Evolutionary conservation across 2,113 vertebrate species (phyloP).

Genomic region (Etheostoma spectabile): DNA sequence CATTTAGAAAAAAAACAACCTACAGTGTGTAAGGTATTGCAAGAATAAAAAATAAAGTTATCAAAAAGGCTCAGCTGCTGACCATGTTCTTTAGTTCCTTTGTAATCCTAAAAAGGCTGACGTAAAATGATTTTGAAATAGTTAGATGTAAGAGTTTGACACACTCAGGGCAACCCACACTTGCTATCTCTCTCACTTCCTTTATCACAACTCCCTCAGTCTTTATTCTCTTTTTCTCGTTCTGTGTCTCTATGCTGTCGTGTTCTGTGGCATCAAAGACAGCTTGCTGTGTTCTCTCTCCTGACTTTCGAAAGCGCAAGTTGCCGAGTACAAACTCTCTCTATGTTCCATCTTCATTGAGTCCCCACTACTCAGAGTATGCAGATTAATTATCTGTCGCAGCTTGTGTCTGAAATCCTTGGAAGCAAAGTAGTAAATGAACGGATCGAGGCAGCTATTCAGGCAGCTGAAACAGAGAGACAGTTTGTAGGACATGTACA

Average conservation of each 20-base stretch:
- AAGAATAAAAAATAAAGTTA: neutral
- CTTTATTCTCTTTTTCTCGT: neutral
- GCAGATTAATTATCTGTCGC: conserved; percentile 76
- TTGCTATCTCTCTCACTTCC: neutral
- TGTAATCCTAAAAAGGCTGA: neutral
- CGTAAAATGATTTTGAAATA: neutral
- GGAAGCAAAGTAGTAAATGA: conserved; percentile 95
- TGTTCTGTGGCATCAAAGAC: neutral
- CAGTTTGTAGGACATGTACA: conserved; percentile 92
- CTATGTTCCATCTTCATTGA: conserved; percentile 70
- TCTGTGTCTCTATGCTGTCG: neutral
- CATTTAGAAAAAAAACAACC: neutral
- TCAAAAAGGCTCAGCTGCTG: neutral
- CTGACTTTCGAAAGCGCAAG: conserved; percentile 64
- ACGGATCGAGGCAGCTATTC: conserved; percentile 94
- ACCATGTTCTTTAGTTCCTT: neutral
- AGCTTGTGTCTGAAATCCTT: conserved; percentile 91
- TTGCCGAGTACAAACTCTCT: conserved; percentile 83
- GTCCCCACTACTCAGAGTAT: conserved; percentile 60
- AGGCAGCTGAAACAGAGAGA: conserved; percentile 91
- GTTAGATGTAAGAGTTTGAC: neutral
- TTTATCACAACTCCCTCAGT: neutral
- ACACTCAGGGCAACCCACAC: neutral
- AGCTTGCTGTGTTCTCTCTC: conserved; percentile 23
- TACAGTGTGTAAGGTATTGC: neutral